Evolutionary conservation across 2,797 vertebrate species (phyloP).

Genomic region (Phrynocephalus forsythii): DNA sequence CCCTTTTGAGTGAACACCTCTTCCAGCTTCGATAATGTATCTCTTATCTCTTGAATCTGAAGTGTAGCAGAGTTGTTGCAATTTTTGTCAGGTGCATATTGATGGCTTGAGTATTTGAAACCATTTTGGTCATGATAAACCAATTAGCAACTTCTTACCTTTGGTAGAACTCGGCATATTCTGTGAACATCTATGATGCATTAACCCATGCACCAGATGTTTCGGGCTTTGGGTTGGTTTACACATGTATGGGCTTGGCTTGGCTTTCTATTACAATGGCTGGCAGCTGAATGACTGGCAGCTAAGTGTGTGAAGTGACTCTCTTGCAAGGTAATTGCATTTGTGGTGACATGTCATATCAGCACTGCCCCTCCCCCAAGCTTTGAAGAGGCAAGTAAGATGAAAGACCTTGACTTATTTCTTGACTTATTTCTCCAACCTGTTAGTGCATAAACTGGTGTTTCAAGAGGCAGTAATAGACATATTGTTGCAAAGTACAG

Average conservation of each 20-base stretch:
- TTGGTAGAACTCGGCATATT: background rate
- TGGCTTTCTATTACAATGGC: background rate
- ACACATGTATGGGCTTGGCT: background rate
- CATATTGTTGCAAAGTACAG: background rate
- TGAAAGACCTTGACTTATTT: background rate
- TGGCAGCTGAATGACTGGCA: background rate
- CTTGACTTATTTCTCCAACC: background rate
- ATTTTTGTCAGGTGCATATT: background rate
- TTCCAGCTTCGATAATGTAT: background rate
- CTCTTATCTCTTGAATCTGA: background rate
- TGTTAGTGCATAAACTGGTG: background rate
- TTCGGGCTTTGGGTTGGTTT: background rate
- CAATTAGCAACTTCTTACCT: background rate
- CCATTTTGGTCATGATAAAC: background rate
- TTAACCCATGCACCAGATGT: background rate
- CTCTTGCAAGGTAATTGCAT: background rate
- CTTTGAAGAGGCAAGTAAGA: background rate
- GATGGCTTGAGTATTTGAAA: background rate
- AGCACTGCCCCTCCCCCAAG: too few species aligned
- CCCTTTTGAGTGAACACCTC: background rate
- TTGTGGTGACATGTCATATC: background rate
- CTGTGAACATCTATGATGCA: background rate
- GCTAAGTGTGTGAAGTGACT: background rate
- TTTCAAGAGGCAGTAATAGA: background rate
- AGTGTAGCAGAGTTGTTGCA: background rate